Evolutionary conservation across 2,113 vertebrate genomes (phyloP).

Genomic region (Cariama cristata): DNA sequence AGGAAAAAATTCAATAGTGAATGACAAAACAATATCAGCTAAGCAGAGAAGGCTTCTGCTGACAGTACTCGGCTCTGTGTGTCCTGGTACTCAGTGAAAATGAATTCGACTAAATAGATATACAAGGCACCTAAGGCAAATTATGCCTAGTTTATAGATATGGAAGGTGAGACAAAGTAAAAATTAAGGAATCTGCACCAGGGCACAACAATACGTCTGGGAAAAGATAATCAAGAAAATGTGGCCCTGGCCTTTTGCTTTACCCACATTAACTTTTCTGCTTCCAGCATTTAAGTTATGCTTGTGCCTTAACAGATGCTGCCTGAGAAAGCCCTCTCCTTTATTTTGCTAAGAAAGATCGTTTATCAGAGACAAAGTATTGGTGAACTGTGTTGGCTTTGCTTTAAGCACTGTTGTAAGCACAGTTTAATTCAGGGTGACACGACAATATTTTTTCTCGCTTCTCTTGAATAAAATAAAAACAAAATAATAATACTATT

Average conservation of each 20-base stretch:
- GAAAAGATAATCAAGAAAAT: background rate
- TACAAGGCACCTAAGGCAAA: background rate
- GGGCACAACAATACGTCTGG: background rate
- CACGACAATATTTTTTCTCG: fast-evolving
- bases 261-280: background rate
- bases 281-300: background rate
- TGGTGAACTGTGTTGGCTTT: background rate
- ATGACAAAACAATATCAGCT: background rate
- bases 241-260: background rate
- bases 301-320: background rate
- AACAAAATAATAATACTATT: background rate
- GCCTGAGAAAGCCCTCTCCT: background rate
- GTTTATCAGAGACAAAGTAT: background rate
- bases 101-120: background rate
- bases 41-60: background rate
- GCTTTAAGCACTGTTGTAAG: background rate
- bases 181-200: background rate
- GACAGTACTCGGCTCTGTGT: background rate
- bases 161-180: background rate
- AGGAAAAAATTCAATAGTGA: background rate
- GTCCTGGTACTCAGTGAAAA: background rate
- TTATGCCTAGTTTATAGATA: background rate
- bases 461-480: background rate
- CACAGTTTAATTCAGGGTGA: background rate
- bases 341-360: background rate